Conservation (phyloP, 1,140 invertebrate genomes). For the Bombus superbus region DNA sequence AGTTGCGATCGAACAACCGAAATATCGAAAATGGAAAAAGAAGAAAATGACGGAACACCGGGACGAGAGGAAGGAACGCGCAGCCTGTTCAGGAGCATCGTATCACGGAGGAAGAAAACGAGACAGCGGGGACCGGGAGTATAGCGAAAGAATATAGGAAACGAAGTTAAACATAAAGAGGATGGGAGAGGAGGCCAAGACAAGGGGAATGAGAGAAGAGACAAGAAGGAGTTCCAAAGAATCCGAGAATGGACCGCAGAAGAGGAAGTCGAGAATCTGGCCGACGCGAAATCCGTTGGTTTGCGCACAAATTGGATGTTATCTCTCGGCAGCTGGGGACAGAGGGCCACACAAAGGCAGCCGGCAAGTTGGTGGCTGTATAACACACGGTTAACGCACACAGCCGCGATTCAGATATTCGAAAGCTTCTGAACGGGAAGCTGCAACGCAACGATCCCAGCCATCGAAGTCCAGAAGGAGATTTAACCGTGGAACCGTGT, state of each 20-base stretch:
- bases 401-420: not conserved
- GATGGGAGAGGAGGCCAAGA: not conserved
- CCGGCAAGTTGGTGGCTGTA: not conserved
- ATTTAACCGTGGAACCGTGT: slow-evolving; percentile 40
- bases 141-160: not conserved
- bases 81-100: not conserved
- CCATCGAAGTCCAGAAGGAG: slow-evolving; percentile 66
- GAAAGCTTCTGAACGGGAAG: slow-evolving; percentile 66
- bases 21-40: not conserved
- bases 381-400: slow-evolving; percentile 5
- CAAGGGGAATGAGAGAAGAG: not conserved
- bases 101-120: not conserved
- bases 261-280: slow-evolving; percentile 63
- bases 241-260: slow-evolving; percentile 32
- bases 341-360: slow-evolving; percentile 62
- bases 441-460: slow-evolving; percentile 62
- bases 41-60: not conserved
- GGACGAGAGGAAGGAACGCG: too few species aligned
- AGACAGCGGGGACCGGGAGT: not conserved
- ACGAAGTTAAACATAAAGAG: slow-evolving; percentile 23
- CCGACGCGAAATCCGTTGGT: slow-evolving; percentile 75
- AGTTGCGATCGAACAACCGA: not conserved
- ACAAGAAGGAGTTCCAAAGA: slow-evolving; percentile 4
- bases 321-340: slow-evolving; percentile 79
- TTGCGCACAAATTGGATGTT: slow-evolving; percentile 81